Conservation (phyloP, 1,140 invertebrate species). For the Hycleus cichorii region DNA sequence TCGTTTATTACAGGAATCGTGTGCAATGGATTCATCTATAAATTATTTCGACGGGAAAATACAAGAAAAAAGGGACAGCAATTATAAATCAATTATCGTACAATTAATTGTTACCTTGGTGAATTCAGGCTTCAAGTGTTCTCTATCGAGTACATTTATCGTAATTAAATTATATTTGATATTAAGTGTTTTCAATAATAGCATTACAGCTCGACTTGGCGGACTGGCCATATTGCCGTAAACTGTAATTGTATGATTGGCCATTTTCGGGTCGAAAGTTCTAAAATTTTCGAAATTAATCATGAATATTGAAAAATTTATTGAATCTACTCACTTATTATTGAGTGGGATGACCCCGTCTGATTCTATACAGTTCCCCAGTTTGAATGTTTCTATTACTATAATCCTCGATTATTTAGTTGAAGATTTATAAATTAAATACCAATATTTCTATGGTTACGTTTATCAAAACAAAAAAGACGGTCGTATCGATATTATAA, state of each 20-base stretch:
- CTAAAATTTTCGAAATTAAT: slow-evolving; percentile 10
- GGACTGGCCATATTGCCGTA: slow-evolving; percentile 46
- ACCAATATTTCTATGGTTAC: neutral
- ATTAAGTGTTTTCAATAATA: slow-evolving; percentile 44
- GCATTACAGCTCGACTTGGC: slow-evolving; percentile 44
- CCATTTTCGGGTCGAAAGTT: slow-evolving; percentile 22
- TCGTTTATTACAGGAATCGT: slow-evolving; percentile 30
- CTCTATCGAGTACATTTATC: slow-evolving; percentile 41
- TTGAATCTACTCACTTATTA: slow-evolving; percentile 20
- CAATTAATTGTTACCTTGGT: slow-evolving; percentile 34
- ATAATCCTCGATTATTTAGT: neutral
- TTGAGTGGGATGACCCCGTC: slow-evolving; percentile 25
- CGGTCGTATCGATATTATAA: neutral
- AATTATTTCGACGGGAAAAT: neutral
- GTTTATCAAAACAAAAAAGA: neutral
- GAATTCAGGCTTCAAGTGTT: slow-evolving; percentile 45
- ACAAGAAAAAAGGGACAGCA: no score
- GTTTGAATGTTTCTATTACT: neutral
- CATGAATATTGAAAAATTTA: neutral
- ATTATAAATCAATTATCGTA: neutral
- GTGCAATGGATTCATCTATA: slow-evolving; percentile 43
- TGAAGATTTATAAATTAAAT: neutral
- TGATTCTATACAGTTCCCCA: slow-evolving; percentile 29
- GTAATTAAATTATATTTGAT: slow-evolving; percentile 43
- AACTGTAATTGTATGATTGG: slow-evolving; percentile 37